These are phyloP conservation scores for Camponotus fellah DNA, from an alignment of 2,888 invertebrate species.

Conservation along the genomic window DNA sequence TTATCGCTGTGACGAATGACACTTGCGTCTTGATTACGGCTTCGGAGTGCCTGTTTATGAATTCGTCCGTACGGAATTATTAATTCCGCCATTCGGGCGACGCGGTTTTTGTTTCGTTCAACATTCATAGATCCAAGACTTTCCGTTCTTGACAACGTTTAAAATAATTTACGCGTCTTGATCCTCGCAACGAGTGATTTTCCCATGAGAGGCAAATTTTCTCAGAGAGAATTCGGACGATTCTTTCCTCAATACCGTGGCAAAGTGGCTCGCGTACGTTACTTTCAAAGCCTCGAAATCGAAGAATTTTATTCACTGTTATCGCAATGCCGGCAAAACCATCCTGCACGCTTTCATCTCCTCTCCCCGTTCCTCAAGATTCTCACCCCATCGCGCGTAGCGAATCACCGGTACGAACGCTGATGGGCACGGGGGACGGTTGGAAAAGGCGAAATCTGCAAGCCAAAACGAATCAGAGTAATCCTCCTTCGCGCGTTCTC, in stretches of 20 bases:
- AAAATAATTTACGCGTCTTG: not conserved
- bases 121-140: not conserved
- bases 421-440: constrained; percentile 58
- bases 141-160: not conserved
- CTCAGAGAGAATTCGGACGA: not conserved
- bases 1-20: constrained; percentile 69
- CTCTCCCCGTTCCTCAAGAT: constrained; percentile 42
- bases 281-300: constrained; percentile 12
- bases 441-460: constrained; percentile 83
- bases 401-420: constrained; percentile 56
- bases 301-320: constrained; percentile 53
- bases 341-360: constrained; percentile 34
- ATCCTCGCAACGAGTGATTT: not conserved
- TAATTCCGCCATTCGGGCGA: constrained; percentile 18
- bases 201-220: constrained; percentile 7
- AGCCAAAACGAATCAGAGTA: constrained; percentile 85
- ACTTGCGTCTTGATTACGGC: constrained; percentile 70
- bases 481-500: constrained; percentile 82
- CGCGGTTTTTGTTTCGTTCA: not conserved
- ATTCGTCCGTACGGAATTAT: constrained; percentile 61
- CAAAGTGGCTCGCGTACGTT: not conserved
- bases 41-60: constrained; percentile 39
- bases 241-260: not conserved
- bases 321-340: constrained; percentile 46
- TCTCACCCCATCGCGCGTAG: constrained; percentile 28